phyloP scores from a whole-genome alignment of 2,888 invertebrate species.

The Prosopocoilus inquinatus region DNA sequence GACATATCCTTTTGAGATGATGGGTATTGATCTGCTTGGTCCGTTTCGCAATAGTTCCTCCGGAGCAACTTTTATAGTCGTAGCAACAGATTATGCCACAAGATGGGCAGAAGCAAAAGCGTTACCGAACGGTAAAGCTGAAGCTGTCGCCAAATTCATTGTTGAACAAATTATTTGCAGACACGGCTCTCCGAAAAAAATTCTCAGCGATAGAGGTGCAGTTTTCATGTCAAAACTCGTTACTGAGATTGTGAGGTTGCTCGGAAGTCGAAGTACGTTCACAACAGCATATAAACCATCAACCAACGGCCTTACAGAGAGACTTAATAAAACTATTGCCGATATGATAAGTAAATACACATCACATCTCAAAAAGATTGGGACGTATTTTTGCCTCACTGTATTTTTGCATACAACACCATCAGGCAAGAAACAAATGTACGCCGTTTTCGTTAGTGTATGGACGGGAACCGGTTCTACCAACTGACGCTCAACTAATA shows the following conservation, averaged over 20 bases:
- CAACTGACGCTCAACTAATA: not conserved
- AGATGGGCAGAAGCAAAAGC: slow-evolving; percentile 14
- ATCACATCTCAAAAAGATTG: not conserved
- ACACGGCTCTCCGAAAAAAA: not conserved
- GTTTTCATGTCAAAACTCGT: not conserved
- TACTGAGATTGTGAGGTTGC: slow-evolving; percentile 7
- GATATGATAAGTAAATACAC: slow-evolving; percentile 8
- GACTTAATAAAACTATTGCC: slow-evolving; percentile 12
- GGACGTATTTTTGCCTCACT: not conserved
- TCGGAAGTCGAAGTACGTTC: slow-evolving; percentile 6
- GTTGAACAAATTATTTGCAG: slow-evolving; percentile 6
- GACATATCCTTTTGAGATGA: slow-evolving; percentile 16
- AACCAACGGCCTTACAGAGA: slow-evolving; percentile 14
- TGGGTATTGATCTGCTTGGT: slow-evolving; percentile 27
- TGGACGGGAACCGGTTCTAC: slow-evolving; percentile 4
- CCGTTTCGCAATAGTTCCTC: slow-evolving; percentile 19
- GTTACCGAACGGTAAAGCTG: slow-evolving; percentile 9
- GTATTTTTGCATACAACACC: not conserved
- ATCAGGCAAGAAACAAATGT: too few relatives aligned
- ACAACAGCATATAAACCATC: slow-evolving; percentile 7
- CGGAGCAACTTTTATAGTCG: slow-evolving; percentile 9
- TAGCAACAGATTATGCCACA: slow-evolving; percentile 13
- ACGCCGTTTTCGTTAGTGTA: not conserved
- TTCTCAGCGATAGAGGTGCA: not conserved
- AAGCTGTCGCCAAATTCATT: slow-evolving; percentile 8